Base-by-base conservation (phyloP, 2,797 vertebrate genomes). In the Tenualosa thibaudeaui region DNA sequence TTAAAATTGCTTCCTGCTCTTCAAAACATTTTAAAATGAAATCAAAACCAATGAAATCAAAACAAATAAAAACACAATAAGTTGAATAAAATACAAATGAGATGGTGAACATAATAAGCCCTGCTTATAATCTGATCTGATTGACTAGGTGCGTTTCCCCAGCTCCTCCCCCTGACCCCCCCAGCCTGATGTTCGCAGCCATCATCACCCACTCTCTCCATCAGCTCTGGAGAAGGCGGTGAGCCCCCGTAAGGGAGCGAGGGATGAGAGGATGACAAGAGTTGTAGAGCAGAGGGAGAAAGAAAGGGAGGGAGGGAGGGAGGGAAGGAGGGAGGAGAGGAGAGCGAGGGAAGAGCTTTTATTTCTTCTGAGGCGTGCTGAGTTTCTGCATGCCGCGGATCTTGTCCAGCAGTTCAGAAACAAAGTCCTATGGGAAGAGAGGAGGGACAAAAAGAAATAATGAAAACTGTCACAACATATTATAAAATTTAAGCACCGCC, bases 381-480 rank as follows among this genome's bases (percentile, higher is more conserved):
- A 98, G 96, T 92, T 98, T 98, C 94, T 98, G 97, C 97, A 98
- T 98, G 90, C 97, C 97, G 89, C 96, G 95, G 90, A 98, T 97
- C 95, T 95, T 97, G 92, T 97, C 96, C 85, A 98, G 95, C 91
- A 97, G 94, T 92, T 96, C 97, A 86, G 96, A 93, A 89, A 97
- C 88, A 83, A 98, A 98, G 89, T 95, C 96, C 97, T 98, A 86
- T 0, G 6, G 81, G n/a, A 37, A 62, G 78, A 89, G 22, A 51
- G 4, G 50, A 84, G 81, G 83, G 86, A 90, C 31, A 84, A 81
- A 86, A 31, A 78, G 5, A 65, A 51, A 60, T n/a, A 1, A 78
- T 56, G 54, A 43, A 1, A 78, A 7, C 15, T 2, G 19, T 46
- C 40, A 78, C 26, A 40, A 37, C 31, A 43, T 17, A 40, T 22